Base-by-base conservation (phyloP, 2,113 vertebrate species). In the Epinephelus lanceolatus region DNA sequence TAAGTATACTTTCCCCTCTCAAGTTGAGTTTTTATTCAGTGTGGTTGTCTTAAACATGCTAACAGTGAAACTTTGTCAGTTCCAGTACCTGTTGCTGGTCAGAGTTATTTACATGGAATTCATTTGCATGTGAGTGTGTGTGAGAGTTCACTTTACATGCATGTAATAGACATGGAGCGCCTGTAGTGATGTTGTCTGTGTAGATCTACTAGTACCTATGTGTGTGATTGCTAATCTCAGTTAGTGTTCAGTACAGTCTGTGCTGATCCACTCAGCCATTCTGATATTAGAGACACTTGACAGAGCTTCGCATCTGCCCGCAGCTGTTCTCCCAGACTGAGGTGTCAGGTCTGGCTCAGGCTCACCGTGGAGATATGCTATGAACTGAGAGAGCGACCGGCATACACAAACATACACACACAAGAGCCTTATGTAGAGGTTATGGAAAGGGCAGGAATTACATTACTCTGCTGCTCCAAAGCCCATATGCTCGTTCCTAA, bases 311-410 rank as follows among this genome's bases (percentile, higher is more conserved):
- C 88, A 90, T 91, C 84, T 91, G 87, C 72, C 80, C 25, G 23
- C 90, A 89, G 86, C 80, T 91, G 90, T 75, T 88, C 71, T 73
- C 69, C 76, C 85, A 87, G 81, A 84, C 60, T 47, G 69, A 78
- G 76, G 84, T 80, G 72, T 90, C 82, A 79, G 84, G 51, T 82
- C 83, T 66, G 80, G 77, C 84, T 87, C 69, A 59, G 68, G 33
- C 70, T 75, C 71, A 74, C 51, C 0, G 21, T 6, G 61, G 72
- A 83, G 81, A 76, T 73, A 62, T 42, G 70, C 49, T 53, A 30
- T 62, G 40, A 72, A 71, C 71, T 59, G 33, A 70, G 19, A 71
- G 71, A 76, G 15, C 18, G 72, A 62, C 76, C 13, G 1, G 40
- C 66, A 62, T 30, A 56, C 42, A n/a, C 67, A 87, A 57, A 75